Evolutionary conservation across 23 tunicate species (phyloP).

Genomic region (Trididemnum nubilum): DNA sequence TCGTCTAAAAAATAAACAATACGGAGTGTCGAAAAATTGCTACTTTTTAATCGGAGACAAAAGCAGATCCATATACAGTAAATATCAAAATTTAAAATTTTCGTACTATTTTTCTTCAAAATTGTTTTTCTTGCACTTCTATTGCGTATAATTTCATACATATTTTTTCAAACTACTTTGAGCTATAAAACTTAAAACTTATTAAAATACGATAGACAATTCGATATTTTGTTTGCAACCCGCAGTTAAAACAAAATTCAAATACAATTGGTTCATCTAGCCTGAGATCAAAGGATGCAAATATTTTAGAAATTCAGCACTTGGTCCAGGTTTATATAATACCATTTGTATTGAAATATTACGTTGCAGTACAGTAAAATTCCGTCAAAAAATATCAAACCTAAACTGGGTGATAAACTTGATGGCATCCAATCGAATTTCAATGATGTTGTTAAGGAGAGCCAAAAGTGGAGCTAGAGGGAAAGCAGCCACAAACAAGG

Average conservation of each 20-base stretch:
- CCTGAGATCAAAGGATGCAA: too few relatives aligned
- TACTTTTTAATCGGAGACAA: background rate
- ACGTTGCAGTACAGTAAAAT: too few relatives aligned
- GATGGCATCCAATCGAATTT: constrained; percentile 93
- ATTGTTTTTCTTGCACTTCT: too few relatives aligned
- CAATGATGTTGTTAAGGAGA: constrained; percentile 90
- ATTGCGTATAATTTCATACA: too few relatives aligned
- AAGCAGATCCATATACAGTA: background rate
- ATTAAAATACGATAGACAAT: background rate
- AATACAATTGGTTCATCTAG: too few relatives aligned
- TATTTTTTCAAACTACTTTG: background rate
- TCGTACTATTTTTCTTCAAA: too few relatives aligned
- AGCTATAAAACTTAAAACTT: background rate
- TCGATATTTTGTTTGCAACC: too few relatives aligned
- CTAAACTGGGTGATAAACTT: constrained; percentile 80
- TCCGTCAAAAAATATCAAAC: too few relatives aligned
- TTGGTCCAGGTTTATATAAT: too few relatives aligned
- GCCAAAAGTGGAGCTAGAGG: constrained; percentile 97
- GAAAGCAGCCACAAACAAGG: constrained; percentile 92
- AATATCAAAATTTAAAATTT: background rate
- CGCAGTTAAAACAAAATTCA: too few relatives aligned
- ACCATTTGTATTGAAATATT: too few relatives aligned
- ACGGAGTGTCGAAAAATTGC: too few relatives aligned
- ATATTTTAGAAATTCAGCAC: background rate
- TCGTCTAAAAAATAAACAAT: constrained; percentile 47